Percentiles rank a stretch among this genome's conserved stretches.
phyloP scores from a whole-genome alignment of 1,140 invertebrate genomes.

The Drosophila nigromelanica region DNA sequence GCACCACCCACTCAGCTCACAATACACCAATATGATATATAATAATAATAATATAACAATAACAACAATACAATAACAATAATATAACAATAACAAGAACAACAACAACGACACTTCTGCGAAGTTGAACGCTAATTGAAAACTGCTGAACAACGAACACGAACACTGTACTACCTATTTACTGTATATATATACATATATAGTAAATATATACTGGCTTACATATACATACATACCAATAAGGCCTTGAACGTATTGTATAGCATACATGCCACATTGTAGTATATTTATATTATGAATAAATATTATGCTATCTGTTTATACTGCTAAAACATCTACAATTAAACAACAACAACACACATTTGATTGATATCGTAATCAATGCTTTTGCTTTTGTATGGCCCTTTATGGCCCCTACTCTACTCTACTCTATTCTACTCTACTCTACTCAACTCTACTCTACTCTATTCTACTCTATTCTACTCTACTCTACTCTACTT shows the following conservation, averaged over 20 bases:
- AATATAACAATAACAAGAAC: conserved; percentile 8
- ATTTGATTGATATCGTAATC: conserved; percentile 67
- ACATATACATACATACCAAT: conserved; percentile 9
- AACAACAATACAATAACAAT: conserved; percentile 11
- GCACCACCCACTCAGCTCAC: conserved; percentile 40
- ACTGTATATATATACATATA: conserved; percentile 10
- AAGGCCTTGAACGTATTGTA: conserved; percentile 49
- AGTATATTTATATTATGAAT: background rate
- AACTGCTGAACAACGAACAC: conserved; percentile 55
- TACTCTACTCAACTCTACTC: too few relatives aligned
- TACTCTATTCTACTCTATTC: conserved; percentile 15
- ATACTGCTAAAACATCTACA: conserved; percentile 18
- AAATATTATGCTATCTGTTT: conserved; percentile 22
- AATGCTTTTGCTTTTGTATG: conserved; percentile 77
- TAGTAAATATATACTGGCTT: conserved; percentile 9
- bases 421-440: too few relatives aligned
- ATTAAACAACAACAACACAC: conserved; percentile 42
- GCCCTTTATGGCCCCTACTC: conserved; percentile 60
- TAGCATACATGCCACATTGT: conserved; percentile 61
- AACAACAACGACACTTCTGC: conserved; percentile 25
- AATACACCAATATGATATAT: too few relatives aligned
- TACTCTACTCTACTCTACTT: conserved; percentile 31
- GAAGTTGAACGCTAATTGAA: conserved; percentile 27
- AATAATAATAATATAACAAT: conserved; percentile 10
- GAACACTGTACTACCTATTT: conserved; percentile 65